Evolutionary conservation across 2,113 vertebrate genomes (phyloP), one percentile per base, ranked within the genome.

Genomic region (Antidorcas marsupialis): DNA sequence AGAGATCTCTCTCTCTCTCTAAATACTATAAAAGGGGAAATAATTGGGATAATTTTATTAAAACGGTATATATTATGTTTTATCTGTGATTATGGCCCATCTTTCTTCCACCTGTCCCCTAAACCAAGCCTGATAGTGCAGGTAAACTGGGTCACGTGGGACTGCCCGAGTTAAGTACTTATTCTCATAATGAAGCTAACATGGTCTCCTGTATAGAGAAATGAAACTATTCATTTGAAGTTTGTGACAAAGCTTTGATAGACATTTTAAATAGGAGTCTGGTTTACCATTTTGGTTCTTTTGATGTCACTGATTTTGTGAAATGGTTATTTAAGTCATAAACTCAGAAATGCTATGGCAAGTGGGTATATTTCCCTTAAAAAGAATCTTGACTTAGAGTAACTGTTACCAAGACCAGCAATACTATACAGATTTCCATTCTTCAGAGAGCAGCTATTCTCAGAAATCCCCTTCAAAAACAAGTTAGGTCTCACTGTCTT

Each of bases 241-340:
- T 89, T 15, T 43, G 50, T 57, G 45, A 79, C n/a, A 95, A 25
- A 27, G 2, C 15, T 84, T 91, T 89, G 28, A 33, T 52, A 86
- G 74, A 59, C 74, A 94, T 71, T 98, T 97, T 90, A 86, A 92
- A 7, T 62, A 62, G 23, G 36, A 92, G 19, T 50, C 33, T 91
- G 53, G 13, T 67, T 88, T 85, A 85, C 33, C 1, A 71, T 67
- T 84, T 30, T 86, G 67, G 53, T 84, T 87, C 28, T 94, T 96
- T 60, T 52, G 39, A 92, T 47, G 52, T 92, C 47, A 89, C 12
- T 47, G n/a, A 89, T 79, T 52, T 5, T 14, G 25, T 84, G 60
- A 67, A 62, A 86, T 50, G 39, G 10, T 86, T 81, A 85, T 36
- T 67, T 23, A 52, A 43, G 64, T 27, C 82, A 50, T 64, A 45